Base-by-base conservation (phyloP, 1,140 invertebrate species). In the Aphaenogaster floridana region DNA sequence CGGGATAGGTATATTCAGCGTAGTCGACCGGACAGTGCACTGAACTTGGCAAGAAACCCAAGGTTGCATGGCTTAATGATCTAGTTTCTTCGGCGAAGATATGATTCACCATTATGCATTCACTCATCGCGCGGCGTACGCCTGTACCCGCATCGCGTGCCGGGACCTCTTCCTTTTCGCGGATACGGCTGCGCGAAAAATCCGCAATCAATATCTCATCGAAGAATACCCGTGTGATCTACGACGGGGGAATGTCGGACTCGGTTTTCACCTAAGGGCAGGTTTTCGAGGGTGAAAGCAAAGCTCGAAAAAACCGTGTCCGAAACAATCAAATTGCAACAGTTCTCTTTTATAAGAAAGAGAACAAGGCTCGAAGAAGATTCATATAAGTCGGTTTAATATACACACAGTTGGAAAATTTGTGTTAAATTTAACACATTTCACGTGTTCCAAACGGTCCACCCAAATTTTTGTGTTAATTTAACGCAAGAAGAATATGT, bases 11-110 rank as follows among this genome's bases (percentile, higher is more conserved):
- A 85, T 88, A 88, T 90, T 84, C 88, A 89, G 85, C 92, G 88
- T 92, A 91, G 91, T 88, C 86, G 86, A 69, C 74, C 88, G 89
- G 86, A 85, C 92, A 90, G 94, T 94, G 92, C 94, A 94, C 91
- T 94, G 94, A 94, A 94, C 94, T 94, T 94, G 94, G 94, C 94
- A 94, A 94, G 93, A 94, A 94, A 94, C 92, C 92, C 94, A 94
- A 94, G 94, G 94, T 94, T 94, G 92, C 90, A 57, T 87, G 88
- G 91, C 91, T 94, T 94, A 94, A 94, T 94, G 93, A 94, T 94
- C 94, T 94, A 94, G 94, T 94, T 94, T 94, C 91, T 93, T 92
- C 89, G 88, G 74, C 86, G 87, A 74, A 79, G 91, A 93, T 94
- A 92, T 94, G 91, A 94, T 93, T 93, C 89, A 93, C 83, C 91